Base-by-base conservation (phyloP, 2,113 vertebrate genomes). In the Cepphus grylle region DNA sequence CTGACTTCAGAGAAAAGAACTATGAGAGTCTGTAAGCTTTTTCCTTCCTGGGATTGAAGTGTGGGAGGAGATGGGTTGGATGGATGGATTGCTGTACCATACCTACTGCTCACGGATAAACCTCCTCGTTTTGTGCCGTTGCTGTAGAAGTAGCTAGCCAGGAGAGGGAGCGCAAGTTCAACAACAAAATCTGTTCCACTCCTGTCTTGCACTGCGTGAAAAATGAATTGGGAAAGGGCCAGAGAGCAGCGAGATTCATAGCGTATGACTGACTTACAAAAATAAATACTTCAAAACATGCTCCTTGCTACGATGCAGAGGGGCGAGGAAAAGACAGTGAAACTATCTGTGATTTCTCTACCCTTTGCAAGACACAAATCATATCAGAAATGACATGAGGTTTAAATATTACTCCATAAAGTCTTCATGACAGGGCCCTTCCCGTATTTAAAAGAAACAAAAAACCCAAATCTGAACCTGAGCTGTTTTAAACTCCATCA, bases 131-230 rank as follows among this genome's bases (percentile, higher is more conserved):
- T 36, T 29, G 26, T 45, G 65, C n/a, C 62, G 47, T 11, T 91
- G 93, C 83, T 90, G 59, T 55, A 71, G 40, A 70, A 79, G 45
- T 3, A 12, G 4, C 30, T 8, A 45, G 58, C 91, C 96, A 92
- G 93, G 38, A 96, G 97, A 96, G 96, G 96, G 97, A 87, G 92
- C 8, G 20, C 89, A 80, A 81, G 76, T 30, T 81, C 70, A 92
- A n/a, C 25, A 58, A 8, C 72, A 82, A 86, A 87, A 86, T 43
- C 70, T 19, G 3, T 26, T 55, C 45, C 27, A 6, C 52, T 72
- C 32, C 27, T 30, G 32, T 34, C 55, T 34, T 5, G 29, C 52
- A 17, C 11, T 8, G 38, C 26, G 3, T 5, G 42, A 38, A 11
- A 49, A 36, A 26, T 4, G 3, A 34, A 42, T 1, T 55, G 42